Conservation (phyloP, 2,888 invertebrate genomes). For the Physocephala rufipes region DNA sequence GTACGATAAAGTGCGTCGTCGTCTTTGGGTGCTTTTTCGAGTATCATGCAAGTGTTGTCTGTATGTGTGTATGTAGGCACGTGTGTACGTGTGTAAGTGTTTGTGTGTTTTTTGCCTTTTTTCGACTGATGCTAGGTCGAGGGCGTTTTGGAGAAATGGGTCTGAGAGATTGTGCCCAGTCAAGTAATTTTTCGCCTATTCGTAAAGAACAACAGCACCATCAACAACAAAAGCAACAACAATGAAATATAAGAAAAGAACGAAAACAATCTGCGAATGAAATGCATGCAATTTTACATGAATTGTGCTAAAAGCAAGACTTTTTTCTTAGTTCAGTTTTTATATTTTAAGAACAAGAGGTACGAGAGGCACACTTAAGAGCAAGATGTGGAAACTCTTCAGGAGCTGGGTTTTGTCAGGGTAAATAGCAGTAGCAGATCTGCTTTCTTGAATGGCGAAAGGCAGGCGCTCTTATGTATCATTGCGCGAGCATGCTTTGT, state of each 20-base stretch:
- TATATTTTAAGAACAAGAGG: background rate
- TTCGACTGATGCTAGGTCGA: too few species aligned
- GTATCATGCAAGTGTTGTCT: background rate
- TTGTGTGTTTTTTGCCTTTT: too few species aligned
- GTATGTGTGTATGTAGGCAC: slow-evolving; percentile 7
- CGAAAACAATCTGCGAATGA: slow-evolving; percentile 1
- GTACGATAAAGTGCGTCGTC: background rate
- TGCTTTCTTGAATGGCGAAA: background rate
- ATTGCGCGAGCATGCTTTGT: too few species aligned
- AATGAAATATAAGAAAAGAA: background rate
- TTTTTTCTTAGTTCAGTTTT: background rate
- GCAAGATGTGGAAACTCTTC: background rate
- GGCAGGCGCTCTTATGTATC: background rate
- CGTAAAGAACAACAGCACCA: too few species aligned
- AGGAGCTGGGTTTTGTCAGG: background rate
- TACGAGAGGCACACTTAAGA: too few species aligned
- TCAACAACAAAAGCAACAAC: background rate
- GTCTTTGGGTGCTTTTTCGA: background rate
- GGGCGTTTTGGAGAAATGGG: background rate
- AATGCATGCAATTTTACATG: slow-evolving; percentile 24
- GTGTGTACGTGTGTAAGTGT: slow-evolving; percentile 6
- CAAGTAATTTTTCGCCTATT: slow-evolving; percentile 10
- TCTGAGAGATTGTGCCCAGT: background rate
- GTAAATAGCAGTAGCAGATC: background rate
- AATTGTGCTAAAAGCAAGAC: slow-evolving; percentile 26